These are phyloP conservation scores for Keiferia lycopersicella DNA, from an alignment of 2,888 invertebrate species.

Conservation along the genomic window DNA sequence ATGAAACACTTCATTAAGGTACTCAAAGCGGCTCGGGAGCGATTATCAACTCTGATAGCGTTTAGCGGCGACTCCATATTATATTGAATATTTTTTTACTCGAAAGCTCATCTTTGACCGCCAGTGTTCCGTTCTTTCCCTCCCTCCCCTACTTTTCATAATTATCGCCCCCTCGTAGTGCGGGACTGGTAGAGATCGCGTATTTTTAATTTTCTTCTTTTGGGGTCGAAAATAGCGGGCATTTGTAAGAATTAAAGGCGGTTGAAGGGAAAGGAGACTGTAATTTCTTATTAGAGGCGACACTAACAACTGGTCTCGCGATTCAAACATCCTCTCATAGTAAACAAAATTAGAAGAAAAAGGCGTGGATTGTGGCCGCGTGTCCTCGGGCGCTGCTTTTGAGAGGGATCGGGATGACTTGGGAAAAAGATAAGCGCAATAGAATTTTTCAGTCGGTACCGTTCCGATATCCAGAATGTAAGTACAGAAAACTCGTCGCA, in stretches of 20 bases:
- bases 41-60: constrained; percentile 71
- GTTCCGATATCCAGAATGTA: too few relatives aligned
- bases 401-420: constrained; percentile 43
- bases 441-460: too few relatives aligned
- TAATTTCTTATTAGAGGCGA: constrained; percentile 63
- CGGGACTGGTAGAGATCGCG: constrained; percentile 53
- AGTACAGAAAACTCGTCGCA: too few relatives aligned
- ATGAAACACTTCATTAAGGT: constrained; percentile 71
- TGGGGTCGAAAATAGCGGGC: constrained; percentile 49
- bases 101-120: constrained; percentile 57
- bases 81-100: constrained; percentile 62
- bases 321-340: constrained; percentile 29
- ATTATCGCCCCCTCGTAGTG: constrained; percentile 63
- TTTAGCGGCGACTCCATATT: constrained; percentile 63
- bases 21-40: constrained; percentile 64
- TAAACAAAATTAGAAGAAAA: constrained; percentile 42
- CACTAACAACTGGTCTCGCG: constrained; percentile 51
- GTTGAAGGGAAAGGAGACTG: constrained; percentile 47
- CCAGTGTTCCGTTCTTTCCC: constrained; percentile 41
- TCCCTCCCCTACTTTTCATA: constrained; percentile 56
- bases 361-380: constrained; percentile 37
- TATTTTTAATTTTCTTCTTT: constrained; percentile 58
- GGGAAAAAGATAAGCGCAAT: constrained; percentile 45
- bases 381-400: constrained; percentile 28
- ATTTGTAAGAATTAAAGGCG: constrained; percentile 54